Base-by-base conservation (phyloP, 2,888 invertebrate genomes). In the Horisme vitalbata region DNA sequence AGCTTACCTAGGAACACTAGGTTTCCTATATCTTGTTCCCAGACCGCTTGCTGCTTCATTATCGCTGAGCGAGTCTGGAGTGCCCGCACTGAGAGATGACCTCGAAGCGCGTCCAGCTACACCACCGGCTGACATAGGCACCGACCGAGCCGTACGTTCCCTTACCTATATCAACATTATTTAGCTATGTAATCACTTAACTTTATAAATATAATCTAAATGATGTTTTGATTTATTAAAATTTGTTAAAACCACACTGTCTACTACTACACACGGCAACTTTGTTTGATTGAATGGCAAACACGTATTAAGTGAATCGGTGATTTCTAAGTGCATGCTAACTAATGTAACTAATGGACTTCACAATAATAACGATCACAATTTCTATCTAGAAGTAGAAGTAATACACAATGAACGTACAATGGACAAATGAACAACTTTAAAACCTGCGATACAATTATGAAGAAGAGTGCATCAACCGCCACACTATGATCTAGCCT, bases 91-190 rank as follows among this genome's bases (percentile, higher is more conserved):
- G 49, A 95, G 90, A 10, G 95, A 95, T 1, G 95, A 94, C 55
- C 95, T 92, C 26, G 95, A 94, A 20, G 94, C 93, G 57, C 94
- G 87, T 31, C 94, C 93, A 1, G 67, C 78, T 12, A 75, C 84
- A 31, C 78, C 84, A 38, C 81, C 78, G 33, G 91, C 86, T 21
- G 93, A 93, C 97, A 98, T 97, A 32, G 98, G 97, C 59, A 97
- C 95, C 45, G 97, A 97, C 65, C 97, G 93, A 49, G 93, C 95
- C 28, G 97, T 97, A 68, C 97, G 94, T 88, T 98, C 98, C 68
- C 97, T 93, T 49, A 98, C 96, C 97, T 98, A 88, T 41, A 57
- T 45, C 48, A 24, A 50, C 52, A 45, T 46, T 13, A 37, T 36
- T 36, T 56, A 41, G 24, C 30, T 50, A 15, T 15, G 15, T 15